phyloP scores from a whole-genome alignment of 2,797 vertebrate species.

The Amblyraja radiata region DNA sequence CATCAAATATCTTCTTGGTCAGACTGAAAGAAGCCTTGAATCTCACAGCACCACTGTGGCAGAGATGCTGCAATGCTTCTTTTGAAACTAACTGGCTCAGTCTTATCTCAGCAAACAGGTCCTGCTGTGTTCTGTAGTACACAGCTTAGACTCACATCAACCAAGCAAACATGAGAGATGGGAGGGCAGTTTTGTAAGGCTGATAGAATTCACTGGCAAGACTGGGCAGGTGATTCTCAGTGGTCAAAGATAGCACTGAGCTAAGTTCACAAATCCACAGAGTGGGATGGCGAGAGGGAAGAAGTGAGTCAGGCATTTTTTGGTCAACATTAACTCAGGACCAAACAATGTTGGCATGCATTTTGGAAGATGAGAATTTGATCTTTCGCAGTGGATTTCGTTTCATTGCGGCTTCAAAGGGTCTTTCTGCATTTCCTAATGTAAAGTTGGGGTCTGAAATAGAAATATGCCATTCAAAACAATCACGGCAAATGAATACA shows the following conservation, averaged over 20 bases:
- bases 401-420: neutral
- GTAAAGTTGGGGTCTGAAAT: neutral
- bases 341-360: neutral
- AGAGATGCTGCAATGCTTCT: neutral
- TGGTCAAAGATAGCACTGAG: neutral
- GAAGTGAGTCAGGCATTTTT: neutral
- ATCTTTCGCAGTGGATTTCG: neutral
- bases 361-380: neutral
- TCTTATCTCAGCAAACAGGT: constrained; percentile 32
- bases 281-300: neutral
- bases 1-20: neutral
- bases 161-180: neutral
- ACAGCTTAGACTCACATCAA: constrained; percentile 6
- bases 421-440: neutral
- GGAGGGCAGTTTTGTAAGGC: neutral
- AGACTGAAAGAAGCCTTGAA: neutral
- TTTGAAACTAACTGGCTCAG: constrained; percentile 24
- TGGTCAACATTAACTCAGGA: neutral
- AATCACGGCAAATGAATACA: neutral
- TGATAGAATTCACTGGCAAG: neutral
- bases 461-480: neutral
- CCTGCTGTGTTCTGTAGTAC: neutral
- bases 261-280: neutral
- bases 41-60: neutral
- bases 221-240: neutral